phyloP scores from a whole-genome alignment of 1,140 invertebrate species.

The Bacillus rossius region DNA sequence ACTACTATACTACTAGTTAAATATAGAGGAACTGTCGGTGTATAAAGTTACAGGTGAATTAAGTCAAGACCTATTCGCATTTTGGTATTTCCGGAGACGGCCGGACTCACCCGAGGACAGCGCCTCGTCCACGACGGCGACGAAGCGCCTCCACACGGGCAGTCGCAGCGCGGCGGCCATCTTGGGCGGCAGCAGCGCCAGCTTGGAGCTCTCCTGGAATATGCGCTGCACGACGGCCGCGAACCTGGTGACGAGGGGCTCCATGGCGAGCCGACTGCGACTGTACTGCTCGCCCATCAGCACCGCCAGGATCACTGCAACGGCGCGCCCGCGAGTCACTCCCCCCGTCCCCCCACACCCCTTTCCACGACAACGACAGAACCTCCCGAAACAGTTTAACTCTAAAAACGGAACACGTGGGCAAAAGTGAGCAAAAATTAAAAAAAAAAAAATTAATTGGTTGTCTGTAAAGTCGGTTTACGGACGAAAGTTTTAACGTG shows the following conservation, averaged over 20 bases:
- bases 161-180: conserved; percentile 55
- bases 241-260: conserved; percentile 47
- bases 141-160: conserved; percentile 68
- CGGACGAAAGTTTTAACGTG: no score
- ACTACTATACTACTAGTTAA: no score
- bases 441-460: no score
- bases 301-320: conserved; percentile 60
- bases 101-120: conserved; percentile 34
- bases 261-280: conserved; percentile 33
- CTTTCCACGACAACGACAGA: no score
- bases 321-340: no score
- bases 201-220: conserved; percentile 61
- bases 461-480: no score
- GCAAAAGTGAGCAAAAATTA: no score
- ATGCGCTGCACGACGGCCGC: conserved; percentile 61
- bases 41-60: not conserved
- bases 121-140: conserved; percentile 55
- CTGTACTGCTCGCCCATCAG: conserved; percentile 54
- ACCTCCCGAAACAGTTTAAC: no score
- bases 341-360: no score
- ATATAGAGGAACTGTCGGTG: no score
- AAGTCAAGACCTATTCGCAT: no score
- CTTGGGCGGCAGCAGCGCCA: conserved; percentile 60
- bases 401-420: no score
- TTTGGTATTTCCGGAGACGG: not conserved